These are phyloP conservation scores for Meghimatium bilineatum DNA, from an alignment of 2,888 invertebrate genomes.

Conservation along the genomic window DNA sequence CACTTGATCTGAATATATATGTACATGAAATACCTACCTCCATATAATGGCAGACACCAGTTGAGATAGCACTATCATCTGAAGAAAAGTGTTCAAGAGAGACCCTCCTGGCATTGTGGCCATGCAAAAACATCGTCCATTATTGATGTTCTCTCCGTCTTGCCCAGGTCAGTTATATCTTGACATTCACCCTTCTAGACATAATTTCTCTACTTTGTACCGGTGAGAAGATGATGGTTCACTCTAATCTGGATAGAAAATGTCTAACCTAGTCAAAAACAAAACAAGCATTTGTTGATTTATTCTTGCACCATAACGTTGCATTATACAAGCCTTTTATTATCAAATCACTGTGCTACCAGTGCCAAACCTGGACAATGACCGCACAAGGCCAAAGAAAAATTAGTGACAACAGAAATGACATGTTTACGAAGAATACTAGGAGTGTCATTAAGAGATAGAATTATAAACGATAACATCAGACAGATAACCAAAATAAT, in stretches of 20 bases:
- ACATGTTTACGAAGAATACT: too few species aligned
- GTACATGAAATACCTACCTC: too few species aligned
- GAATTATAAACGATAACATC: too few species aligned
- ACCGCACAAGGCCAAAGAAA: too few species aligned
- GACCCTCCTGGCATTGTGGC: neutral
- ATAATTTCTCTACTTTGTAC: neutral
- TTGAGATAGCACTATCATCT: neutral
- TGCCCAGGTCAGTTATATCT: neutral
- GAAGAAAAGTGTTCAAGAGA: neutral
- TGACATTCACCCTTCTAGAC: neutral
- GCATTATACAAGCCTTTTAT: too few species aligned
- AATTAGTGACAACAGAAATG: too few species aligned
- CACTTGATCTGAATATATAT: too few species aligned
- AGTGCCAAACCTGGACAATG: too few species aligned
- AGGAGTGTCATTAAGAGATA: too few species aligned
- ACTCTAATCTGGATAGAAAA: neutral
- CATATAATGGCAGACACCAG: neutral
- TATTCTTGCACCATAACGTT: too few species aligned
- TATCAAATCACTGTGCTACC: too few species aligned
- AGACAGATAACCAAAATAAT: too few species aligned
- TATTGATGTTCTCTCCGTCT: neutral
- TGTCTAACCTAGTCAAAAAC: neutral
- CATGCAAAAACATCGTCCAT: neutral
- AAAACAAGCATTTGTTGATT: neutral
- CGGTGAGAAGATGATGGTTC: neutral